Base-by-base conservation (phyloP, 2,797 vertebrate species). In the Acropternis orthonyx region DNA sequence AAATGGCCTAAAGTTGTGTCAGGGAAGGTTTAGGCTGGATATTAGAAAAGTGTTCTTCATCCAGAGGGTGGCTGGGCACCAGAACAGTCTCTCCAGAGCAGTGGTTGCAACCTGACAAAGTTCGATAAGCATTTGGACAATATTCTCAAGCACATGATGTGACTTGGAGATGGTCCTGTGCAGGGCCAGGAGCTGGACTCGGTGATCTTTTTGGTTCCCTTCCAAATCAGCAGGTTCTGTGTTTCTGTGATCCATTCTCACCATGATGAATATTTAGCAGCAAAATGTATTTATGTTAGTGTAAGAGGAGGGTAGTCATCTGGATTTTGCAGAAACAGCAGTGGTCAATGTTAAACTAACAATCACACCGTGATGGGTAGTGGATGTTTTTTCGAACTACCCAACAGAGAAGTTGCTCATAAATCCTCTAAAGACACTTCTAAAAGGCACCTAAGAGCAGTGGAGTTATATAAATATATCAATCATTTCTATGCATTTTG, bases 401-500 rank as follows among this genome's bases (percentile, higher is more conserved):
- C 37, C 52, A 92, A 83, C 72, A 92, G 37, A 96, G 15, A 10
- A 7, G 39, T 30, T 89, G 52, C 27, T 63, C 62, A 83, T 92
- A 95, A 97, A 97, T 92, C 73, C 79, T 89, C 37, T 67, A 61
- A 89, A 86, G 88, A 90, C 36, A 85, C 54, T 95, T 96, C 19
- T 96, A 78, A 93, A 96, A 97, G 73, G 61, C 91, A 89, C 61
- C 97, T 97, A 95, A 96, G 61, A 41, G 68, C 30, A 84, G 52
- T 62, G 82, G 56, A 88, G 20, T 93, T 96, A 97, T 89, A 94
- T 73, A 97, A 96, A 97, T 96, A 96, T 95, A 95, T 96, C 92
- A 95, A 92, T 93, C 6, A 12, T 88, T 97, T 93, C 79, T 93
- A 91, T 56, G 62, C 16, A 14, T 85, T 92, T 67, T 95, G 73